A percentile compares a stretch with the other conserved stretches of the same genome.
phyloP scores from a whole-genome alignment of 1,140 invertebrate species.

The Berghia stephanieae region DNA sequence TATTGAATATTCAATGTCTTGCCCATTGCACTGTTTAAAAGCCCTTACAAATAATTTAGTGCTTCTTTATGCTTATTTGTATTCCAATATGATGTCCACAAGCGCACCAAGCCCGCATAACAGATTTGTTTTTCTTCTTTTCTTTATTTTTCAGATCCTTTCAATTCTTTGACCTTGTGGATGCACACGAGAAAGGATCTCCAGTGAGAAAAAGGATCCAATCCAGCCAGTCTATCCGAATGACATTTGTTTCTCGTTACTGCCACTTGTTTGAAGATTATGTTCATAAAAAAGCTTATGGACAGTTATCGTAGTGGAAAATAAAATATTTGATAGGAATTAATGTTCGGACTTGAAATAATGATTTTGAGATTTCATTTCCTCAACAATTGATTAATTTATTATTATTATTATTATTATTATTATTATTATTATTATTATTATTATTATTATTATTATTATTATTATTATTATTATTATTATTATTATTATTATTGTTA shows the following conservation, averaged over 20 bases:
- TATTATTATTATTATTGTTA: neutral
- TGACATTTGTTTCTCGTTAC: constrained; percentile 47
- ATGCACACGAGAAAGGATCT: constrained; percentile 42
- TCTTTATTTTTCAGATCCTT: constrained; percentile 44
- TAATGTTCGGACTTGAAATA: neutral
- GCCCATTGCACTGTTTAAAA: too few species aligned
- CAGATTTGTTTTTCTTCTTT: neutral
- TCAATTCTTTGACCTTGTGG: constrained; percentile 47
- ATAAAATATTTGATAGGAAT: neutral
- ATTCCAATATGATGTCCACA: neutral
- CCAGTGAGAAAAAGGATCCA: constrained; percentile 41
- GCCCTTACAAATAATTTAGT: neutral
- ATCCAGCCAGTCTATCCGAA: constrained; percentile 33
- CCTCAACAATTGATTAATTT: neutral
- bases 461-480: neutral
- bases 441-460: neutral
- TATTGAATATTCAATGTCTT: too few species aligned
- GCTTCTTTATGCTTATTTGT: neutral
- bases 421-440: neutral
- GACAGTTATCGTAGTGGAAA: constrained; percentile 34
- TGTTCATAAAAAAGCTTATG: constrained; percentile 43
- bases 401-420: neutral
- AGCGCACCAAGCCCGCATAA: neutral
- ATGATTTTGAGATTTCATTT: neutral
- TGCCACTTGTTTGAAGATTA: constrained; percentile 49